phyloP scores from a whole-genome alignment of 2,888 invertebrate species.

The Aspidiotus destructor region DNA sequence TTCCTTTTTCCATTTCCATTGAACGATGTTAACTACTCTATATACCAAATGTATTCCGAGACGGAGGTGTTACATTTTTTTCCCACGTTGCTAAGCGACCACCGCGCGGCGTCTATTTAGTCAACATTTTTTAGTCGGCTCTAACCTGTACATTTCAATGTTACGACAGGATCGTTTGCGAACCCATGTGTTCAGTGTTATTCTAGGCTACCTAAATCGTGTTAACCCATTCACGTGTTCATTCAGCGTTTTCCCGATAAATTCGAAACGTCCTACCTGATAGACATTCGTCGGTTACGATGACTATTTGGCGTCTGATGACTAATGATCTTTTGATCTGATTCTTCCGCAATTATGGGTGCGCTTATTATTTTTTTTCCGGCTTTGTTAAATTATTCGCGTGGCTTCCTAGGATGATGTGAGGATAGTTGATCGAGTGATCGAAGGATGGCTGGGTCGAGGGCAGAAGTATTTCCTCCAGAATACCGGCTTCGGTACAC shows the following conservation, averaged over 20 bases:
- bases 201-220: not conserved
- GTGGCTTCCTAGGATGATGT: no score
- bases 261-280: not conserved
- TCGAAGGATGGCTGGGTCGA: constrained; percentile 14
- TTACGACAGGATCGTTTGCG: constrained; percentile 20
- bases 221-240: constrained; percentile 11
- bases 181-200: constrained; percentile 16
- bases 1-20: no score
- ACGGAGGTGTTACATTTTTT: constrained; percentile 15
- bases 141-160: constrained; percentile 21
- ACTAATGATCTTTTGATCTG: no score
- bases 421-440: no score
- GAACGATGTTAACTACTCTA: no score
- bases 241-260: not conserved
- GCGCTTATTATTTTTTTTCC: no score
- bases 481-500: constrained; percentile 49
- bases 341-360: no score
- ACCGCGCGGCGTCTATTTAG: constrained; percentile 24
- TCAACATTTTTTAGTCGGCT: constrained; percentile 26
- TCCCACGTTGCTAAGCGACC: constrained; percentile 22
- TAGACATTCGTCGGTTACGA: not conserved
- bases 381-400: no score
- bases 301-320: no score
- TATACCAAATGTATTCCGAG: no score
- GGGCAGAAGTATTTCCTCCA: constrained; percentile 20